Evolutionary conservation across 2,113 vertebrate genomes (phyloP).

Genomic region (Nettapus auritus): DNA sequence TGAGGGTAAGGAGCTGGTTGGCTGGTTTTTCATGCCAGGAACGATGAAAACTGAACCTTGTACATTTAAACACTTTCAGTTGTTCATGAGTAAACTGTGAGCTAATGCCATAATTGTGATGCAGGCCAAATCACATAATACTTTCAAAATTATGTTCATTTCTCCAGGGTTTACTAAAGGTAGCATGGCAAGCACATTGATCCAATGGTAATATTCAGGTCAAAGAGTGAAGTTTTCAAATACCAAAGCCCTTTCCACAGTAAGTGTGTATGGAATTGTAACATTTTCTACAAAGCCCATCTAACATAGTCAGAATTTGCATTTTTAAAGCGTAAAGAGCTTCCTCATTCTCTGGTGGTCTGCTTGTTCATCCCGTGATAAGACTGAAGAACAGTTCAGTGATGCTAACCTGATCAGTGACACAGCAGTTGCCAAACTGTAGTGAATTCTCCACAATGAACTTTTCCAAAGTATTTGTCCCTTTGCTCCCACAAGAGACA

Average conservation of each 20-base stretch:
- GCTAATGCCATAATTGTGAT: neutral
- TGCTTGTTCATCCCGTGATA: neutral
- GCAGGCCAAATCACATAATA: neutral
- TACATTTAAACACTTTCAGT: neutral
- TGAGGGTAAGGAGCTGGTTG: neutral
- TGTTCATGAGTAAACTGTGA: neutral
- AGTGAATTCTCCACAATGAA: neutral
- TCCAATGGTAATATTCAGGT: neutral
- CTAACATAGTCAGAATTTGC: neutral
- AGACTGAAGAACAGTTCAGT: neutral
- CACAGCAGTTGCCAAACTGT: neutral
- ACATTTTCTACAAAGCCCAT: neutral
- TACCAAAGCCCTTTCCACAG: neutral
- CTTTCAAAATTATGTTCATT: neutral
- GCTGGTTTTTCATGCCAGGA: neutral
- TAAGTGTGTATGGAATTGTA: neutral
- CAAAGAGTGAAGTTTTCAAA: neutral
- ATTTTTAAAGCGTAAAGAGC: neutral
- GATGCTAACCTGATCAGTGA: neutral
- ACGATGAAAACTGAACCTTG: neutral
- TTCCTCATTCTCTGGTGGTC: neutral
- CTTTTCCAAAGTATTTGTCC: neutral
- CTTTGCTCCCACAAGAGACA: neutral
- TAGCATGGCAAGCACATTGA: neutral
- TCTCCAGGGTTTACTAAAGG: neutral